phyloP scores from a whole-genome alignment of 2,113 vertebrate genomes.

The Sorex fumeus region DNA sequence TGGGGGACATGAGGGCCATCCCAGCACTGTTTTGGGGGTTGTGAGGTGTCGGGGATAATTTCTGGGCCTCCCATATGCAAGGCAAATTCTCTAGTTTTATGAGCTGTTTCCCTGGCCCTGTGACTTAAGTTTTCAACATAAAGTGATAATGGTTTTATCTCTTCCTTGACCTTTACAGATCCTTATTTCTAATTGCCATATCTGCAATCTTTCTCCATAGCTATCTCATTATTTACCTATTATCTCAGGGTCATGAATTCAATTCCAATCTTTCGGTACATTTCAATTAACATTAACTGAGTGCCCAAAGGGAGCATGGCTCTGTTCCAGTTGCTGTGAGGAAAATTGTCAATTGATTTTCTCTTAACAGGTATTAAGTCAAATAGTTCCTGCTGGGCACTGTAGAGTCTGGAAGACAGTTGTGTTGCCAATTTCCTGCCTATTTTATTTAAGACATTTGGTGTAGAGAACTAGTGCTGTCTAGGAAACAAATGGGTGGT shows the following conservation, averaged over 20 bases:
- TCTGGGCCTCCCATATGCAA: too few relatives aligned
- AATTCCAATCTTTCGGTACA: slow-evolving; percentile 63
- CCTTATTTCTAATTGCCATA: slow-evolving; percentile 27
- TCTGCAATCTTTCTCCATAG: slow-evolving; percentile 53
- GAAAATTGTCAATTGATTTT: slow-evolving; percentile 78
- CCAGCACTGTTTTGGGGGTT: too few relatives aligned
- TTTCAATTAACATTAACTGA: slow-evolving; percentile 75
- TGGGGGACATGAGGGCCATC: too few relatives aligned
- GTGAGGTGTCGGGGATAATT: too few relatives aligned
- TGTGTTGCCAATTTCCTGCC: background rate
- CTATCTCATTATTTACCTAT: slow-evolving; percentile 63
- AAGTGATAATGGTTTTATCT: slow-evolving; percentile 37
- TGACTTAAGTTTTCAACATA: slow-evolving; percentile 15
- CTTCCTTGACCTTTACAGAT: slow-evolving; percentile 5
- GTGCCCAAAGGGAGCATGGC: background rate
- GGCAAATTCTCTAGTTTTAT: too few relatives aligned
- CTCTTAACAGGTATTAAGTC: slow-evolving; percentile 73
- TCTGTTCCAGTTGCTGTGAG: slow-evolving; percentile 54
- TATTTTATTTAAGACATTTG: slow-evolving; percentile 5
- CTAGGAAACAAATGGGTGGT: background rate
- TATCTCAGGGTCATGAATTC: slow-evolving; percentile 67
- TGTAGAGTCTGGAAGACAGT: slow-evolving; percentile 36
- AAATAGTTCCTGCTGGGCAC: slow-evolving; percentile 59
- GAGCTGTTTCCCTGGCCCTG: too few relatives aligned
- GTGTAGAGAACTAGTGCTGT: slow-evolving; percentile 29